phyloP scores from a whole-genome alignment of 2,113 vertebrate species.

The Terrapene triunguis region DNA sequence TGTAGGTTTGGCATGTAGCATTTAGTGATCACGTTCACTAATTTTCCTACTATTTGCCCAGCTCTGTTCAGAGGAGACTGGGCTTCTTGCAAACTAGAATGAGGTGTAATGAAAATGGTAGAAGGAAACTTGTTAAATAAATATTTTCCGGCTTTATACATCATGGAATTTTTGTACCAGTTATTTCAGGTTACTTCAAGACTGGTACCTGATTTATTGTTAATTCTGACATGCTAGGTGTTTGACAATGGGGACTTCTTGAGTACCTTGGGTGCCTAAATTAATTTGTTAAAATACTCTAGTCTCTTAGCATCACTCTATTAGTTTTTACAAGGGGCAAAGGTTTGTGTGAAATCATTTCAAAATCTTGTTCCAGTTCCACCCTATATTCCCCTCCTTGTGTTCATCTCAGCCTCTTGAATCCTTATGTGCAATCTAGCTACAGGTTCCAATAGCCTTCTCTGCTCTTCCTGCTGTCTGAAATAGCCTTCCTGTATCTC shows the following conservation, averaged over 20 bases:
- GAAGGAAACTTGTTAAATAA: neutral
- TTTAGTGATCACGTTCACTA: conserved; percentile 17
- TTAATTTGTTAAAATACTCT: neutral
- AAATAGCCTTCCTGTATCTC: neutral
- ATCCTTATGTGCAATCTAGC: neutral
- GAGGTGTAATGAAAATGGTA: neutral
- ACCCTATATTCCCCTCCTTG: neutral
- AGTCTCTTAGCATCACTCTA: neutral
- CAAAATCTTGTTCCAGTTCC: neutral
- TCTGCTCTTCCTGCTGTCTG: accelerated
- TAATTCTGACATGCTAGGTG: neutral
- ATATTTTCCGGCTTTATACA: accelerated
- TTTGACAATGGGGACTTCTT: neutral
- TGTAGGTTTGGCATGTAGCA: conserved; percentile 44
- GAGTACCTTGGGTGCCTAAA: neutral
- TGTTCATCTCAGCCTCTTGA: neutral
- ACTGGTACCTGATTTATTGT: neutral
- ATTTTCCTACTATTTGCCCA: conserved; percentile 28
- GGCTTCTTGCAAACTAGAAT: neutral
- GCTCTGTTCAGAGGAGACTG: conserved; percentile 21
- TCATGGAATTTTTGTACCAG: neutral
- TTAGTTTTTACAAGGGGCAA: neutral
- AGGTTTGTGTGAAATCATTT: neutral
- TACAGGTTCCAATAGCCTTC: accelerated
- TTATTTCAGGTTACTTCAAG: neutral